phyloP scores from a whole-genome alignment of 2,113 vertebrate species.

The Zosterops borbonicus region DNA sequence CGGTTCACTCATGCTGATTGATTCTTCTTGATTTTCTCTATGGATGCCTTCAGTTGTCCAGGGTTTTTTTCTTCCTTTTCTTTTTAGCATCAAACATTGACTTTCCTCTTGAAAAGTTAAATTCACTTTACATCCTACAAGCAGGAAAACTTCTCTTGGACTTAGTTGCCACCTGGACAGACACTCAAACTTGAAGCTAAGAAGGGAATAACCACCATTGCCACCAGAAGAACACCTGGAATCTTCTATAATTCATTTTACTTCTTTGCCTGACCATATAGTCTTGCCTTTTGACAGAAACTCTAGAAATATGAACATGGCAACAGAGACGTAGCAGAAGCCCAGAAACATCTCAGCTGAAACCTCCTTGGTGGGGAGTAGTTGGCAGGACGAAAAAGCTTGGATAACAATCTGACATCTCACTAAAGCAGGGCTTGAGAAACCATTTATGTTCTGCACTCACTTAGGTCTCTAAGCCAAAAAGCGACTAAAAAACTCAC shows the following conservation, averaged over 20 bases:
- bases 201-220: not conserved
- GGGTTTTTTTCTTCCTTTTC: accelerated
- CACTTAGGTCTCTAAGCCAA: accelerated
- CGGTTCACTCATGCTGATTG: not conserved
- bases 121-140: not conserved
- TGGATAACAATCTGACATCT: not conserved
- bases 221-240: not conserved
- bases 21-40: not conserved
- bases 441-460: not conserved
- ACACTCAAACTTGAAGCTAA: not conserved
- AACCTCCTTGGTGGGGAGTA: not conserved
- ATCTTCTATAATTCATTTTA: not conserved
- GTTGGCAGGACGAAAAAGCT: not conserved
- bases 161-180: not conserved
- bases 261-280: not conserved
- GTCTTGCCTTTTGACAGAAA: not conserved
- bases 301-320: no score
- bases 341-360: not conserved
- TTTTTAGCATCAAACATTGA: not conserved
- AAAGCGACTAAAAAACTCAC: not conserved
- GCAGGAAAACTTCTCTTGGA: not conserved
- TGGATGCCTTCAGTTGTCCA: accelerated
- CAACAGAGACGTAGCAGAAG: not conserved
- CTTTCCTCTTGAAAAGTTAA: not conserved
- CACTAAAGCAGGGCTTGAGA: not conserved